Percentiles rank a stretch among this genome's conserved stretches.
Conservation (phyloP, 2,797 vertebrate genomes). For the Smutsia temminckii region DNA sequence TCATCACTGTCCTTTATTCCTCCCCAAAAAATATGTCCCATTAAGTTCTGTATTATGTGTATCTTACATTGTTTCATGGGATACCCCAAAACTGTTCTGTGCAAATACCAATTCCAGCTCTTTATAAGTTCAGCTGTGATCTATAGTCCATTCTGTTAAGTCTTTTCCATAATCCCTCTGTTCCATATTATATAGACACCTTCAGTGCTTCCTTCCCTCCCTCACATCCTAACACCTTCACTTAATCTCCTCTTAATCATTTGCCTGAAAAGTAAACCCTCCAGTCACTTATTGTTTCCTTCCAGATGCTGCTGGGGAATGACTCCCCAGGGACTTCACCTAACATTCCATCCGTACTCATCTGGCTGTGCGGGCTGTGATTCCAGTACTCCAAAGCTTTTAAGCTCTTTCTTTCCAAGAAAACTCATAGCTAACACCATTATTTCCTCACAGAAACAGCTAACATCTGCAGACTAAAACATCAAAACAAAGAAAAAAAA, state of each 20-base stretch:
- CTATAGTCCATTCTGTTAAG: constrained; percentile 72
- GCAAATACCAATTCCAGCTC: constrained; percentile 70
- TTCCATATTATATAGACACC: constrained; percentile 74
- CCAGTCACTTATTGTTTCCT: constrained; percentile 82
- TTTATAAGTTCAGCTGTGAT: constrained; percentile 80
- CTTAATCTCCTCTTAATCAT: constrained; percentile 85
- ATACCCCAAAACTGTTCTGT: constrained; percentile 72
- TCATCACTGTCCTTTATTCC: constrained; percentile 43
- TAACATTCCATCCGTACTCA: constrained; percentile 82
- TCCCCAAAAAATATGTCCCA: constrained; percentile 17
- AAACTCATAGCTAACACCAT: constrained; percentile 85
- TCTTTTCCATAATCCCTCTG: constrained; percentile 75
- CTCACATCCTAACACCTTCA: constrained; percentile 83
- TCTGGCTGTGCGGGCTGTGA: constrained; percentile 79
- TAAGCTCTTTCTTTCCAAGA: constrained; percentile 82
- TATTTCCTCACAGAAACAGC: constrained; percentile 83
- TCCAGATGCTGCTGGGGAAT: constrained; percentile 85
- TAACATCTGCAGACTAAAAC: constrained; percentile 83
- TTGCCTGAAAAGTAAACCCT: constrained; percentile 82
- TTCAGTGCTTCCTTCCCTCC: constrained; percentile 76
- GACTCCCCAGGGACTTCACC: constrained; percentile 82
- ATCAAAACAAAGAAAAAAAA: constrained; percentile 76
- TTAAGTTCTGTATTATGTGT: constrained; percentile 3
- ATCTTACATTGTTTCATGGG: constrained; percentile 44
- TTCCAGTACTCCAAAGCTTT: constrained; percentile 79